Base-by-base conservation (phyloP, 2,888 invertebrate genomes). In the Cosmia pyralina region DNA sequence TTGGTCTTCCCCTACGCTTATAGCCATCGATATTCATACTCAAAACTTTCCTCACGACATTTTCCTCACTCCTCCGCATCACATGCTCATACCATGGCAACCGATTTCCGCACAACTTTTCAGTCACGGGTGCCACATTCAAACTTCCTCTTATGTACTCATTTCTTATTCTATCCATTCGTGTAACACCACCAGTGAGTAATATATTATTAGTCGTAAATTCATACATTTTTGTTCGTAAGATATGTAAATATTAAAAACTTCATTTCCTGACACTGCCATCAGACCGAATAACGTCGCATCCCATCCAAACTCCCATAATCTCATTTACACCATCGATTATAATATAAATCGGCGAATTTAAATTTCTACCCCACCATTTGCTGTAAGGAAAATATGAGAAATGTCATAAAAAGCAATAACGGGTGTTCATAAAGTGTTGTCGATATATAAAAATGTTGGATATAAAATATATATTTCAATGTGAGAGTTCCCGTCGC, bases 281-380 rank as follows among this genome's bases (percentile, higher is more conserved):
- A 28, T 17, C 19, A 50, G 1, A 69, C 38, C n/a, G 6, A 48
- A 48, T 69, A 44, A 13, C 17, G 3, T 68, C 22, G 19, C 63
- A 66, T 59, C 34, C 11, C 63, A 72, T 68, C 11, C 38, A 38
- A 77, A 74, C 22, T 53, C 68, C 69, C 67, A 82, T 87, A 88
- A 89, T 87, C 85, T 83, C 90, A 93, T 92, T 89, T 84, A 87
- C 88, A 85, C 88, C 90, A 93, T 94, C 94, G 94, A 95, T 95
- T 95, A 93, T 93, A 94, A 93, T 94, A 94, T 94, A 94, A 94
- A 95, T 95, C 93, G 94, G 85, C 83, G 89, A 89, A 93, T 94
- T 94, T 92, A 93, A 93, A 94, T 89, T 22, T 89, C 87, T 87
- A 90, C 92, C 91, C 91, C 89, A 89, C 82, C 87, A 86, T 89